Conservation (phyloP, 1,140 invertebrate species). For the Aphis craccivora region DNA sequence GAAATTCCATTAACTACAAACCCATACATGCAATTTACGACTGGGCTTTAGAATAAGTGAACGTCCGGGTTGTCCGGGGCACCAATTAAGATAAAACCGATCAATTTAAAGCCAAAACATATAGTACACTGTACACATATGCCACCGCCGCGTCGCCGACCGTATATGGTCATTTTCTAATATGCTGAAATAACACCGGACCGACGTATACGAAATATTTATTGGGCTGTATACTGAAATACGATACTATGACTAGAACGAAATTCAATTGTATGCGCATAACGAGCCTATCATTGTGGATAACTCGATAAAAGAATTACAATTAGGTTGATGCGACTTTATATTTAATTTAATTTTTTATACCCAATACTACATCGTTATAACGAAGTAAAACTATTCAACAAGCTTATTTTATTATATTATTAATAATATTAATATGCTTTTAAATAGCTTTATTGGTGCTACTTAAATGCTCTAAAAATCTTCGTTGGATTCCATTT, state of each 20-base stretch:
- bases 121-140: neutral
- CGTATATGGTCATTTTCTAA: neutral
- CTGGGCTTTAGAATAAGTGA: slow-evolving; percentile 46
- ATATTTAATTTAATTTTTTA: neutral
- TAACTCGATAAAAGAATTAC: neutral
- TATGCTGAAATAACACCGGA: neutral
- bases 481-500: neutral
- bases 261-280: neutral
- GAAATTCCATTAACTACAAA: slow-evolving; percentile 52
- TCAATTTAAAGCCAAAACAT: slow-evolving; percentile 43
- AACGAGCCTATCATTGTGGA: neutral
- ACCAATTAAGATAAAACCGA: slow-evolving; percentile 52
- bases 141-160: neutral
- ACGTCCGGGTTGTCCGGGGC: neutral
- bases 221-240: neutral
- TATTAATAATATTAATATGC: neutral
- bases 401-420: neutral
- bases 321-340: neutral
- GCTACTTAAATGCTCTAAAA: neutral
- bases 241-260: neutral
- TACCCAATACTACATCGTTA: neutral
- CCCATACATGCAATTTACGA: slow-evolving; percentile 44
- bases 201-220: neutral
- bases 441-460: neutral
- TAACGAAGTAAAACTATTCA: neutral